Conservation (phyloP, 2,113 vertebrate species). For the Geococcyx californianus region DNA sequence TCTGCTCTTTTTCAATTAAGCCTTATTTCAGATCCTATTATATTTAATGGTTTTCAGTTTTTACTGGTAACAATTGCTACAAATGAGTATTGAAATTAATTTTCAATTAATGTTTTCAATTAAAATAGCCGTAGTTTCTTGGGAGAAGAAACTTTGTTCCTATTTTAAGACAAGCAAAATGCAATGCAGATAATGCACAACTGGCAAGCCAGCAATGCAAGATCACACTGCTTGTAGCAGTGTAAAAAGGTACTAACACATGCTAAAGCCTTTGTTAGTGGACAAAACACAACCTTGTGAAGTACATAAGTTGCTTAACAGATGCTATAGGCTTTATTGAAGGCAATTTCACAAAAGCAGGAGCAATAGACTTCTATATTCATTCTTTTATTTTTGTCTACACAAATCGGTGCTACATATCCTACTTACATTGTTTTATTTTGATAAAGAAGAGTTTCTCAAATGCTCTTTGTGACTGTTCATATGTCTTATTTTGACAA, state of each 20-base stretch:
- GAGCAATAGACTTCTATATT: neutral
- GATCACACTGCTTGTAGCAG: neutral
- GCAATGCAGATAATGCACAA: neutral
- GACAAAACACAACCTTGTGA: neutral
- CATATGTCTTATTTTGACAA: neutral
- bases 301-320: neutral
- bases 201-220: neutral
- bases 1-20: neutral
- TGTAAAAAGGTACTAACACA: neutral
- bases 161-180: neutral
- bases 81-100: neutral
- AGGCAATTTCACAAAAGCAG: neutral
- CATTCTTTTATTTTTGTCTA: neutral
- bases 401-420: neutral
- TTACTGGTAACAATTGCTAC: neutral
- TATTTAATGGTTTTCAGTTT: neutral
- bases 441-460: neutral
- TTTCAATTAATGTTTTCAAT: neutral
- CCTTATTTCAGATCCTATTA: neutral
- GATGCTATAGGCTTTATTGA: neutral
- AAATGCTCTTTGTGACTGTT: neutral
- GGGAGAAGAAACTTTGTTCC: neutral
- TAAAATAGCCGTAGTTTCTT: neutral
- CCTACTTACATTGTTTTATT: neutral
- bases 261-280: neutral